Conservation (phyloP, 2,888 invertebrate genomes). For the Ornithoptera alexandrae region DNA sequence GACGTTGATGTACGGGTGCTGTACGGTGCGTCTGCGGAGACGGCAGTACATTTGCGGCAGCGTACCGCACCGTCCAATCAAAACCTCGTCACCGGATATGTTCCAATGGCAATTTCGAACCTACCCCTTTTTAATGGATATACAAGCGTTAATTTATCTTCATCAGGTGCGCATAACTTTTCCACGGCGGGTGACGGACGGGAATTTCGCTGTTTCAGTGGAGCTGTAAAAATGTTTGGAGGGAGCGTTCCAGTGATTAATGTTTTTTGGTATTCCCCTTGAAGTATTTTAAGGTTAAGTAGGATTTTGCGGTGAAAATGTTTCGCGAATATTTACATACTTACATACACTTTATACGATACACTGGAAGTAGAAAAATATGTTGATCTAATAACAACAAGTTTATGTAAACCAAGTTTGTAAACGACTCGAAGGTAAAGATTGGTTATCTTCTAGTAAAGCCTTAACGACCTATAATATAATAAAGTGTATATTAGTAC, state of each 20-base stretch:
- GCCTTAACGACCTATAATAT: no score
- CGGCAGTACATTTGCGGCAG: slow-evolving; percentile 45
- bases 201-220: slow-evolving; percentile 32
- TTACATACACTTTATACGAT: no score
- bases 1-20: slow-evolving; percentile 66
- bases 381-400: no score
- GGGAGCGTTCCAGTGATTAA: slow-evolving; percentile 25
- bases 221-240: slow-evolving; percentile 25
- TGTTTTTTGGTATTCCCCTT: neutral
- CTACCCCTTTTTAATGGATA: slow-evolving; percentile 56
- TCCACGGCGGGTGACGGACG: slow-evolving; percentile 25
- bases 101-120: slow-evolving; percentile 66
- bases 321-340: neutral
- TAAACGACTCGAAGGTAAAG: no score
- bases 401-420: no score
- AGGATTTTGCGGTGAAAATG: neutral
- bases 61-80: slow-evolving; percentile 68
- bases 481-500: no score
- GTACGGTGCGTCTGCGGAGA: slow-evolving; percentile 32
- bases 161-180: slow-evolving; percentile 26
- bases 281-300: slow-evolving; percentile 4
- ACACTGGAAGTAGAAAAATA: no score
- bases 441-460: no score
- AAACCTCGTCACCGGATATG: slow-evolving; percentile 66
- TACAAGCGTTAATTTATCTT: slow-evolving; percentile 42